These are phyloP conservation scores for Hemibagrus guttatus DNA, from an alignment of 2,797 vertebrate species.

Conservation along the genomic window DNA sequence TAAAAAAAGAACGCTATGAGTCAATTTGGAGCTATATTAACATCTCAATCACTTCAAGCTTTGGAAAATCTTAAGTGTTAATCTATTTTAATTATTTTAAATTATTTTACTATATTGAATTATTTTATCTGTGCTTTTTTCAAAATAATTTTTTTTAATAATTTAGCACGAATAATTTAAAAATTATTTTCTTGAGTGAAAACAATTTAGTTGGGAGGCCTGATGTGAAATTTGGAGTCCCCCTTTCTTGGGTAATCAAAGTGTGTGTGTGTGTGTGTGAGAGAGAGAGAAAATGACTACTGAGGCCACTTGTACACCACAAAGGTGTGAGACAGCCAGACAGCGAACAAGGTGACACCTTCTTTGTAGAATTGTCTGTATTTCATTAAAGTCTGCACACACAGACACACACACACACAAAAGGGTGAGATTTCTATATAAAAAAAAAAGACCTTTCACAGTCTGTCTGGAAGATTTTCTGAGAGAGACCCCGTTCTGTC, in stretches of 20 bases:
- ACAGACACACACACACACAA: constrained; percentile 11
- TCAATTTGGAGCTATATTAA: background rate
- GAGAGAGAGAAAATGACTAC: background rate
- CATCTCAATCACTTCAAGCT: background rate
- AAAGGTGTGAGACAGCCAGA: constrained; percentile 20
- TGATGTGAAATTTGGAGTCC: background rate
- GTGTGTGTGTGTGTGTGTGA: constrained; percentile 28
- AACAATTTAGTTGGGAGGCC: background rate
- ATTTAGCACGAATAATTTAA: too few relatives aligned
- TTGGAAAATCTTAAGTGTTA: too few relatives aligned
- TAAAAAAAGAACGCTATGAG: background rate
- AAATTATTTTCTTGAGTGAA: background rate
- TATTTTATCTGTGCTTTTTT: too few relatives aligned
- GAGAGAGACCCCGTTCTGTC: constrained; percentile 13
- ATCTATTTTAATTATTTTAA: background rate
- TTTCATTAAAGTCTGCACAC: constrained; percentile 11
- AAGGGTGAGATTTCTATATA: background rate
- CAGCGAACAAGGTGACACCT: constrained; percentile 14
- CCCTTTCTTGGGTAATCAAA: background rate
- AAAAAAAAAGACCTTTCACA: constrained; percentile 28
- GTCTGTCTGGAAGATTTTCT: constrained; percentile 28
- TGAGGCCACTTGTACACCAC: constrained; percentile 13
- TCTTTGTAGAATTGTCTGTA: constrained; percentile 5
- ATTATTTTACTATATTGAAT: too few relatives aligned
- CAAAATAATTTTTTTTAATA: too few relatives aligned